Base-by-base conservation (phyloP, 35 echinoderm and acorn worm genomes). In the Patiria miniata region DNA sequence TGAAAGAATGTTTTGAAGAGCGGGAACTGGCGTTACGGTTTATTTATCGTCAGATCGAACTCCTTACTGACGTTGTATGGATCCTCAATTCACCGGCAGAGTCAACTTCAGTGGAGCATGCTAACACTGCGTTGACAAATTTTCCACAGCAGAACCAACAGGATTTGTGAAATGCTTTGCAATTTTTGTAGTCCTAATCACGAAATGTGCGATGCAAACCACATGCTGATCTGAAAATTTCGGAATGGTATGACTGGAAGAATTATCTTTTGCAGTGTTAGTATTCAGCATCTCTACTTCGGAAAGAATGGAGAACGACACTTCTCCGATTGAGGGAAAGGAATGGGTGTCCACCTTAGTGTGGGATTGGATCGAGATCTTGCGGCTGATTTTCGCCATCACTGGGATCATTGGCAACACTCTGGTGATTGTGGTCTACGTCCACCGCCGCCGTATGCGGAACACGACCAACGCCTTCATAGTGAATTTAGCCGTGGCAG, bases 351-450 rank as follows among this genome's bases (percentile, higher is more conserved):
- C 18, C 3, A 23, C 26, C 30, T 73, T 65, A 7, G 10, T 7
- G 0, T 93, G 86, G 86, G 51, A 81, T 76, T 89, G 87, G 87
- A 51, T 51, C 17, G 39, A 52, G 21, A 37, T 52, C 30, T 26
- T 88, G 4, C 81, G 78, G 32, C 34, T 89, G 7, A 37, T 90
- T 7, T 56, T 83, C 1, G 52, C 82, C 7, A 34, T 94, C 37
- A 59, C 89, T 39, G 92, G 92, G 44, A 80, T 94, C 39, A 9
- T 85, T 19, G 92, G 92, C 29, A 94, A 94, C 78, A 38, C 52
- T 0, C 26, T 94, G 21, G 87, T 90, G 1, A 83, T 89, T 21
- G 16, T 84, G 2, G 78, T 90, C 5, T 87, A 85, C 8, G 37
- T 79, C 16, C 28, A 60, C 50, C 83, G 78, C 10, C 54, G 55